Evolutionary conservation across 2,797 vertebrate species (phyloP).

Genomic region (Microctenopoma stevenorrisi): DNA sequence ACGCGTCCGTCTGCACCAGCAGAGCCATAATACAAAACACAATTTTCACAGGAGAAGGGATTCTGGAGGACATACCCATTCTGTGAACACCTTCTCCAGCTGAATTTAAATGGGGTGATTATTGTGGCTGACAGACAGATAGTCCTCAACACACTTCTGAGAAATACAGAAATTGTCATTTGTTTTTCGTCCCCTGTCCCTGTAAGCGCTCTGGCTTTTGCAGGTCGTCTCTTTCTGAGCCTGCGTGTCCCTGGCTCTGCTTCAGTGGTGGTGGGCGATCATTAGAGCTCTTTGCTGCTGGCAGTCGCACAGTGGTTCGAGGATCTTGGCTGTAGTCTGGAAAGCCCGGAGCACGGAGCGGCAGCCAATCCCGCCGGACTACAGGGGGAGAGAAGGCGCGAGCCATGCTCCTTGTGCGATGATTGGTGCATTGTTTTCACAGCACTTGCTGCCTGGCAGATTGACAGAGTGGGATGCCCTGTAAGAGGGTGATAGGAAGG

Average conservation of each 20-base stretch:
- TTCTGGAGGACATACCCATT: conserved; percentile 22
- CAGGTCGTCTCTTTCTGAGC: conserved; percentile 40
- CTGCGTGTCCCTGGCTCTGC: conserved; percentile 59
- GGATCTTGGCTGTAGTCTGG: conserved; percentile 52
- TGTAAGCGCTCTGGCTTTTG: conserved; percentile 26
- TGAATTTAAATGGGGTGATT: conserved; percentile 63
- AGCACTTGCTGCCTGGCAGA: conserved; percentile 48
- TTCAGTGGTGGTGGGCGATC: conserved; percentile 63
- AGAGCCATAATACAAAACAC: conserved; percentile 14
- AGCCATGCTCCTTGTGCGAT: conserved; percentile 30
- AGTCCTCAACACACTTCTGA: conserved; percentile 18
- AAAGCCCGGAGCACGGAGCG: conserved; percentile 43
- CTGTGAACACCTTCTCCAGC: conserved; percentile 17
- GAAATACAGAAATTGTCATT: conserved; percentile 29
- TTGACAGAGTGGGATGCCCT: conserved; percentile 50
- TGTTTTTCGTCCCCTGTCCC: conserved; percentile 4
- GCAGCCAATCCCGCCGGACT: conserved; percentile 59
- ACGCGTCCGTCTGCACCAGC: conserved; percentile 16
- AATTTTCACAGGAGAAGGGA: conserved; percentile 9
- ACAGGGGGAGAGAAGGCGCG: conserved; percentile 31
- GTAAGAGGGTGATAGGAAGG: conserved; percentile 39
- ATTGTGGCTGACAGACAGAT: conserved; percentile 34
- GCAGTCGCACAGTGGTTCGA: conserved; percentile 51
- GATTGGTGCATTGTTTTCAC: conserved; percentile 69
- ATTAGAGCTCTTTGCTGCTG: conserved; percentile 68